Evolutionary conservation across 2,113 vertebrate genomes (phyloP).

Genomic region (Halcyon malimbica): DNA sequence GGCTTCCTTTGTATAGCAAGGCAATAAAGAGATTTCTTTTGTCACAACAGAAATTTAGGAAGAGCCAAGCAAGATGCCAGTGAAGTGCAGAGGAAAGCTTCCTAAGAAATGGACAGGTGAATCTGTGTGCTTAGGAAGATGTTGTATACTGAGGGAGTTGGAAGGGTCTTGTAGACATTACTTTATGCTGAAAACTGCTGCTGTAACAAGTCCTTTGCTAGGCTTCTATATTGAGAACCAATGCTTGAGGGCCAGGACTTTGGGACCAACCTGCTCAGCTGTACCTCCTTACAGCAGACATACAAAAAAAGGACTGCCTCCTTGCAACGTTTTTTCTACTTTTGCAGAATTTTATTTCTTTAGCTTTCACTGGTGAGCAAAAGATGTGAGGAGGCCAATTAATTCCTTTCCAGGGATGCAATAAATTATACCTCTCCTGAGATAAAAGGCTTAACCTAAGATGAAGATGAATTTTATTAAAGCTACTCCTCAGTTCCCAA

Average conservation of each 20-base stretch:
- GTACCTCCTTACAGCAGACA: background rate
- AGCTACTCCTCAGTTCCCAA: background rate
- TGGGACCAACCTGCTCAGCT: background rate
- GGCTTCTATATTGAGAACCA: background rate
- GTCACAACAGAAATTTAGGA: background rate
- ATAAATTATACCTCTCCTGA: background rate
- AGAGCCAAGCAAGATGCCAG: background rate
- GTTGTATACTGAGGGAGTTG: fast-evolving
- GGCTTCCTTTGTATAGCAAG: background rate
- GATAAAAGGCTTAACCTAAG: background rate
- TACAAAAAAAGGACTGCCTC: fast-evolving
- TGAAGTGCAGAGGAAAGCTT: background rate
- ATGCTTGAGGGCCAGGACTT: background rate
- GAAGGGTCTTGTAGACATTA: background rate
- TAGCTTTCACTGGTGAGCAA: background rate
- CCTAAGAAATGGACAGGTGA: background rate
- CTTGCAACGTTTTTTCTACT: background rate
- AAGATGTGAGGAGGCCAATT: background rate
- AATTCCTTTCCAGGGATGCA: background rate
- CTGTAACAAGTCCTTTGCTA: background rate
- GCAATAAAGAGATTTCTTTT: background rate
- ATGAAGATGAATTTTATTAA: background rate
- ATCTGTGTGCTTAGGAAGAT: background rate
- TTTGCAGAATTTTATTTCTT: background rate
- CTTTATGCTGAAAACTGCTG: background rate